Evolutionary conservation across 2,797 vertebrate species (phyloP), one percentile per base, ranked within the genome.

Genomic region (Erpetoichthys calabaricus): DNA sequence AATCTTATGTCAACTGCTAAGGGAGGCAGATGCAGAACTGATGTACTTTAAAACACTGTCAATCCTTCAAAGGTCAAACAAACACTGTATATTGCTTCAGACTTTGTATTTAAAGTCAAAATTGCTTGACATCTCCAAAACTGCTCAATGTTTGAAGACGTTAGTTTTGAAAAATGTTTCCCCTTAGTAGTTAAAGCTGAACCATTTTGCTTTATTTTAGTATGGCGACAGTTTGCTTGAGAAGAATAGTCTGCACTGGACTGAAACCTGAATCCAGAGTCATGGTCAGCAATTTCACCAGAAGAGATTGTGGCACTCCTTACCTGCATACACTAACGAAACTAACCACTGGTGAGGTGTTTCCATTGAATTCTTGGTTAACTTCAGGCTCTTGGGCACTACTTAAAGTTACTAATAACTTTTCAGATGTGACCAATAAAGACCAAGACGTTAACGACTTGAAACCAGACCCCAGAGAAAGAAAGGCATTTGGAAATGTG

Each of bases 141-240:
- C 25, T 25, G 25, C 25, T 25, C 25, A 25, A 25, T 25, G 25
- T 25, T 25, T 25, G 25, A 25, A 25, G 25, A 25, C 25, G 25
- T 25, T 25, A 25, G 25, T 25, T 25, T 25, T 25, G 25, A 25
- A 25, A 25, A 25, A 1, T 25, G 25, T 25, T 25, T 25, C 25
- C 25, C 25, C 25, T 25, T 1, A 25, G 25, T 25, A 25, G 25
- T 25, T 25, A 25, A 25, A 25, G 25, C 25, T 25, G 25, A 25
- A 1, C 25, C 1, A 25, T 25, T 25, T 25, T 25, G 25, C 2
- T 25, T 25, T 25, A 25, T 25, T 25, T 25, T 25, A 86, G 76
- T 52, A 98, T 97, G 92, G 81, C 80, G 65, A 59, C 74, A 42
- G 68, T 79, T 47, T 80, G 80, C 7, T 44, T 84, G 42, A 79